Evolutionary conservation across 2,888 invertebrate genomes (phyloP).

Genomic region (Alloplasta piceator): DNA sequence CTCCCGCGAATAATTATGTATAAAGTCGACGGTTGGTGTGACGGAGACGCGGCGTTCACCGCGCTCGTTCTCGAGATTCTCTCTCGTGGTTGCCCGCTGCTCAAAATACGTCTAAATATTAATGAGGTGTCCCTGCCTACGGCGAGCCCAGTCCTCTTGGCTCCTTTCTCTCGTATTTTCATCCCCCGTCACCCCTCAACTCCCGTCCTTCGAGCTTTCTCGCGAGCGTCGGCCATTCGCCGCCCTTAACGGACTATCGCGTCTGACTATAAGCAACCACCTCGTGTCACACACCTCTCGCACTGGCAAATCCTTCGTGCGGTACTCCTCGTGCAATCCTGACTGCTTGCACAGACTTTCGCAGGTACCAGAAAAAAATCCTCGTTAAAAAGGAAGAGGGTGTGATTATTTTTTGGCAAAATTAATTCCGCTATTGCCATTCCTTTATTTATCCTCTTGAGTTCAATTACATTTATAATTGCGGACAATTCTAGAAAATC

Average conservation of each 20-base stretch:
- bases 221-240: constrained; percentile 60
- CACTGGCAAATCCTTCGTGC: constrained; percentile 39
- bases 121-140: constrained; percentile 82
- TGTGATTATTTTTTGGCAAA: too few species aligned
- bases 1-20: constrained; percentile 82
- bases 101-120: constrained; percentile 83
- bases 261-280: constrained; percentile 39
- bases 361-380: not conserved
- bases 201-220: constrained; percentile 34
- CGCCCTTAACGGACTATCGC: constrained; percentile 64
- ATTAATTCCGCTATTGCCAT: too few species aligned
- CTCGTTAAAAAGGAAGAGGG: not conserved
- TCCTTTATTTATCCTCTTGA: too few species aligned
- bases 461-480: too few species aligned
- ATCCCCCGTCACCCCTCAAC: not conserved
- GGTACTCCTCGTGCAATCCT: not conserved
- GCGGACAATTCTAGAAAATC: too few species aligned
- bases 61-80: constrained; percentile 67
- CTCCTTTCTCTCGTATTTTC: constrained; percentile 66
- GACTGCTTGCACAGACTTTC: constrained; percentile 13
- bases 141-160: constrained; percentile 69
- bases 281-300: constrained; percentile 15
- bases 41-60: constrained; percentile 66
- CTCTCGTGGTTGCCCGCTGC: constrained; percentile 69
- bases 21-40: constrained; percentile 76